Evolutionary conservation across 2,888 invertebrate genomes (phyloP), one percentile per base, ranked within the genome.

Genomic region (Griposia aprilina): DNA sequence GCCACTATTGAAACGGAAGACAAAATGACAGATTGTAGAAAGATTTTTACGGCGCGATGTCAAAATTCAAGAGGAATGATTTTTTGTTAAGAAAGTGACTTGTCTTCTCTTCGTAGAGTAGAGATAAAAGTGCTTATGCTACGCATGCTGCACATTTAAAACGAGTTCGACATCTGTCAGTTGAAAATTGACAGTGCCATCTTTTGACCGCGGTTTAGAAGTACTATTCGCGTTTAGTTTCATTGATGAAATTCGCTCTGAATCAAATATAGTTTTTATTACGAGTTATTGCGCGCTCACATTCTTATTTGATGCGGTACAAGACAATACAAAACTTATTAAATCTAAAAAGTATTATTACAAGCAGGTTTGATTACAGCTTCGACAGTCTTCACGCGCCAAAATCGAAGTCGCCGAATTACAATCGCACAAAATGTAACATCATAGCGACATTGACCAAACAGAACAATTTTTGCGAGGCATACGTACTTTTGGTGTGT

Each of bases 401-500:
- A 82, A 80, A 81, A 82, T 52, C 45, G 36, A 71, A 80, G 83
- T 84, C 78, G 82, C 81, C 68, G 72, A 50, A 78, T 17, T 50
- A 73, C 11, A 63, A 84, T 81, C 84, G 88, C 88, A 88, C 88
- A 88, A 88, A 77, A 67, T 26, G 3, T 45, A 67, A 41, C 67
- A 57, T 63, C 62, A 36, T 62, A 74, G 75, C 75, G 79, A 80
- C 81, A 74, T 57, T 62, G 67, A 79, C 65, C 66, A 76, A 70
- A 74, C 20, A 30, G 26, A 81, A 78, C 73, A 85, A 60, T 84
- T 70, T 76, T 76, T 62, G 63, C 80, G 67, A 82, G 81, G 82
- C 76, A 65, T 74, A 52, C 73, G 60, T 73, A 76, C 78, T 89
- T 90, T 91, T 90, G 88, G 90, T 90, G 92, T 90, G 88, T 85